Evolutionary conservation across 35 echinoderm and acorn worm species (phyloP).

Genomic region (Diadema setosum): DNA sequence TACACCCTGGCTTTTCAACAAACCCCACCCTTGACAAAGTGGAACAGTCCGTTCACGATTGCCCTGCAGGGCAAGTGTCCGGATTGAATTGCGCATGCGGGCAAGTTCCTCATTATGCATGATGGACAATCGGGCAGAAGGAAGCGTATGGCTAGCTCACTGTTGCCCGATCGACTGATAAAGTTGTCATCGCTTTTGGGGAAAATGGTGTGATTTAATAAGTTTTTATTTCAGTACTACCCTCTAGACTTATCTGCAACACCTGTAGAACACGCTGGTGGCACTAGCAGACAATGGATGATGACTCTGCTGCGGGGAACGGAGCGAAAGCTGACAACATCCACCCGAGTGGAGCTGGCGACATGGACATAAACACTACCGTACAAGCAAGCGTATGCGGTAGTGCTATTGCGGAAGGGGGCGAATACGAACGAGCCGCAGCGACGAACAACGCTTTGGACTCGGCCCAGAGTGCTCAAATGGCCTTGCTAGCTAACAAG

Average conservation of each 20-base stretch:
- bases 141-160: neutral
- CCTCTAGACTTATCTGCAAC: neutral
- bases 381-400: neutral
- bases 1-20: too few species aligned
- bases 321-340: neutral
- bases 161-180: neutral
- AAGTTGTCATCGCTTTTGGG: neutral
- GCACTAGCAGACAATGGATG: neutral
- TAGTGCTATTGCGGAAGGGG: neutral
- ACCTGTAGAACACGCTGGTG: neutral
- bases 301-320: neutral
- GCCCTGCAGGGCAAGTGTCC: neutral
- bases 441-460: neutral
- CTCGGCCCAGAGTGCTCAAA: neutral
- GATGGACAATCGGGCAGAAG: neutral
- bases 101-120: conserved; percentile 18
- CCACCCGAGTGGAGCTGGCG: neutral
- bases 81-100: conserved; percentile 1
- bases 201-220: neutral
- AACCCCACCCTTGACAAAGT: neutral
- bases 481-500: neutral
- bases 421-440: neutral
- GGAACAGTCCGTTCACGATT: neutral
- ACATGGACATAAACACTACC: neutral
- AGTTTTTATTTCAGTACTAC: too few species aligned